Conservation (phyloP, 2,888 invertebrate genomes). For the Phoenoteleia sp. region DNA sequence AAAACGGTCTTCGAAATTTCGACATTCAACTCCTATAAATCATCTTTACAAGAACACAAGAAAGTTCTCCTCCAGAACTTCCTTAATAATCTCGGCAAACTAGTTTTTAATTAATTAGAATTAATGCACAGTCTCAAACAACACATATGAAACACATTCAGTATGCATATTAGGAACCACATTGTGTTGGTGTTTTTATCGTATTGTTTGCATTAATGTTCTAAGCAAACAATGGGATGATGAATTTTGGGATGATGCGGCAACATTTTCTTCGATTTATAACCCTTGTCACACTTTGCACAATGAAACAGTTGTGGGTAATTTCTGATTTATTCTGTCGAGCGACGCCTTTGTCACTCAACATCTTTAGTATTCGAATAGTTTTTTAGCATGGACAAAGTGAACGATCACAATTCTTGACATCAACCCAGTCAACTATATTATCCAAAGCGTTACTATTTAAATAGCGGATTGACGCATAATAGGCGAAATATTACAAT, state of each 20-base stretch:
- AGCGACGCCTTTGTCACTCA: conserved; percentile 52
- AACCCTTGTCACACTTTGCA: conserved; percentile 50
- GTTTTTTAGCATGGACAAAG: conserved; percentile 32
- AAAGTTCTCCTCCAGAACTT: neutral
- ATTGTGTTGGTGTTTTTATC: neutral
- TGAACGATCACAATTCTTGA: conserved; percentile 43
- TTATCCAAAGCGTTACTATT: conserved; percentile 37
- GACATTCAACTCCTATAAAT: too few relatives aligned
- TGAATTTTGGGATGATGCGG: conserved; percentile 42
- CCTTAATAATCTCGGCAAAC: neutral
- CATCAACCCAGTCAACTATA: conserved; percentile 33
- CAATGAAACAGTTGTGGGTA: conserved; percentile 57
- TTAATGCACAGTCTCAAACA: neutral
- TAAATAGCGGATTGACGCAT: conserved; percentile 43
- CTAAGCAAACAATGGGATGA: conserved; percentile 36
- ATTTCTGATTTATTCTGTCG: conserved; percentile 59
- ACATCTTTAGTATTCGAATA: conserved; percentile 43
- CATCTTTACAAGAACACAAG: too few relatives aligned
- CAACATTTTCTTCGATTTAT: conserved; percentile 43
- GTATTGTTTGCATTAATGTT: conserved; percentile 40
- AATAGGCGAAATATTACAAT: conserved; percentile 28
- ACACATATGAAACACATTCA: neutral
- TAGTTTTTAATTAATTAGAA: neutral
- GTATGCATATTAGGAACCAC: neutral
- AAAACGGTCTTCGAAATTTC: too few relatives aligned